Percentiles rank a stretch among this genome's conserved stretches.
Conservation (phyloP, 2,113 vertebrate genomes). For the Pelecanoides urinatrix region DNA sequence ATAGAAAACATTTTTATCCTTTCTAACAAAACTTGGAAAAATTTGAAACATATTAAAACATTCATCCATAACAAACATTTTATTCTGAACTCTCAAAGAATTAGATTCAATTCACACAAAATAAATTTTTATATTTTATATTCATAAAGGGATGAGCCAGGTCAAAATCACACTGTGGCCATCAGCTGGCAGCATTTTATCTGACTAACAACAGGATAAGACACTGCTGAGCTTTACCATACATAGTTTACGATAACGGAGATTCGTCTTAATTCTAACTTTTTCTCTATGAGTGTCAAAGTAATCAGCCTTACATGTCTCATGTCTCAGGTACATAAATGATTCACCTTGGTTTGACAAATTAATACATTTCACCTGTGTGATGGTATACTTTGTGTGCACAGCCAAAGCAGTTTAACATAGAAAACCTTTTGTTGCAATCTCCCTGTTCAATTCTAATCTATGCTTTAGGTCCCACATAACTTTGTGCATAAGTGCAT, state of each 20-base stretch:
- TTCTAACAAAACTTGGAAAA: not conserved
- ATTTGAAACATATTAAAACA: not conserved
- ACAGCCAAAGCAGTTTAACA: not conserved
- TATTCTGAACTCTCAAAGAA: not conserved
- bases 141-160: not conserved
- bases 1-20: not conserved
- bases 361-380: not conserved
- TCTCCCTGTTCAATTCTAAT: not conserved
- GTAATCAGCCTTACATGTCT: not conserved
- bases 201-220: not conserved
- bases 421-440: not conserved
- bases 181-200: not conserved
- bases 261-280: not conserved
- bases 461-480: not conserved
- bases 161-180: not conserved
- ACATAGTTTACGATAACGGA: not conserved
- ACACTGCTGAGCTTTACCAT: not conserved
- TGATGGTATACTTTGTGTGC: not conserved
- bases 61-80: not conserved
- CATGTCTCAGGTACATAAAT: fast-evolving
- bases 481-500: not conserved
- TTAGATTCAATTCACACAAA: not conserved
- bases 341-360: not conserved
- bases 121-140: not conserved
- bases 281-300: not conserved